Conservation (phyloP, 2,113 vertebrate species). For the Otis tarda region DNA sequence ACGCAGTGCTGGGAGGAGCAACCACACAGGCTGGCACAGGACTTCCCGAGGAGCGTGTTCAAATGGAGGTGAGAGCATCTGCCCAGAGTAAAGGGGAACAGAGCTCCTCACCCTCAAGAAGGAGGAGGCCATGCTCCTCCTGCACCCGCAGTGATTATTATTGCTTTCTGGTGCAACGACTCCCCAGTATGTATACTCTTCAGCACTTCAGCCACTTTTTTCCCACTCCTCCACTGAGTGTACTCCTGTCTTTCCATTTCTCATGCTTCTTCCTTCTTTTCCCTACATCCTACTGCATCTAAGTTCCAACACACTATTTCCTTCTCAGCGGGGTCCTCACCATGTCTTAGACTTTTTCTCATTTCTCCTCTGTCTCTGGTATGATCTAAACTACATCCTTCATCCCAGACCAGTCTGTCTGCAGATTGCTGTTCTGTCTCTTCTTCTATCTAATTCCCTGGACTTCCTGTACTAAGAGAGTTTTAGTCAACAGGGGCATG, state of each 20-base stretch:
- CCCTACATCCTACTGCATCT: not conserved
- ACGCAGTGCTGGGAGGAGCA: not conserved
- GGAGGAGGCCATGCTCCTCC: not conserved
- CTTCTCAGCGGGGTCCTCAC: not conserved
- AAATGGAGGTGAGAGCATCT: not conserved
- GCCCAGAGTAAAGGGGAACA: not conserved
- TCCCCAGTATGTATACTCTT: not conserved
- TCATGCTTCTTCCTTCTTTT: not conserved
- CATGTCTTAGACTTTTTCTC: not conserved
- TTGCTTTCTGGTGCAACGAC: not conserved
- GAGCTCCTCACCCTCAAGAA: accelerated
- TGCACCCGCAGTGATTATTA: not conserved
- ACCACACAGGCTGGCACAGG: accelerated
- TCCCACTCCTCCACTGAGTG: not conserved
- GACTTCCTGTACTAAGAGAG: not conserved
- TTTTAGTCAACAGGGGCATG: not conserved
- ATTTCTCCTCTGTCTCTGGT: not conserved
- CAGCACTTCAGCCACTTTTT: not conserved
- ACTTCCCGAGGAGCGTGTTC: accelerated
- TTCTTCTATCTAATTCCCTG: not conserved
- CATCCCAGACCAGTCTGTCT: not conserved
- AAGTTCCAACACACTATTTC: not conserved
- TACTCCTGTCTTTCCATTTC: not conserved
- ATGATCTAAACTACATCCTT: not conserved
- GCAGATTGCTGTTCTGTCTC: not conserved